Base-by-base conservation (phyloP, 2,797 vertebrate species). In the Acanthurus lineatus region DNA sequence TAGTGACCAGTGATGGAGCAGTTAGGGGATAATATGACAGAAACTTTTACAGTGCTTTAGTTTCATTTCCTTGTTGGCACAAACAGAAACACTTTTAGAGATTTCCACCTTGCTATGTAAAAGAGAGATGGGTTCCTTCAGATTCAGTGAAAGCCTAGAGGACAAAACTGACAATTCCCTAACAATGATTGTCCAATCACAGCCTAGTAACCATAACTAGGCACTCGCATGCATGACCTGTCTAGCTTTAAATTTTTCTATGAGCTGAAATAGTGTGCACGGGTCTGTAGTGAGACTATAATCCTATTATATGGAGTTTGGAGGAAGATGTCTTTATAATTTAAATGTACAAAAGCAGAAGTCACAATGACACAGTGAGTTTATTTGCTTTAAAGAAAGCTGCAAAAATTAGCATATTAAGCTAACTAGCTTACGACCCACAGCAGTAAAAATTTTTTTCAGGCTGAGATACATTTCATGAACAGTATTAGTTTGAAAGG, bases 1-100 rank as follows among this genome's bases (percentile, higher is more conserved):
- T 76, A 88, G 83, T 91, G 84, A 88, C 78, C 73, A 74, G 76
- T 86, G 81, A 88, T 82, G 60, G 73, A 86, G 77, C 75, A 44
- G 71, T 82, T 81, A 58, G 82, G 74, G 28, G 65, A 53, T 65
- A 72, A 74, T 73, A 45, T 81, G 85, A 84, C 78, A 52, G 58
- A 86, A 88, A 79, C 70, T 66, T 77, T 70, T 35, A 54, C 40
- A 19, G 47, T 28, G 56, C 67, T 48, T 54, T 52, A 82, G 64
- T 81, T 79, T 58, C 16, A 67, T 77, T 84, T 79, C 53, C 38
- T 53, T 22, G 3, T 60, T 54, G 70, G 48, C 42, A 17, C 47
- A 32, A 42, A 58, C 79, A 60, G 28, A 64, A 19, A 19, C 20
- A 58, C 59, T 44, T 58, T 83, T 45, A 51, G 47, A 59, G 35